Evolutionary conservation across 2,888 invertebrate species (phyloP), one percentile per base, ranked within the genome.

Genomic region (Shargacucullia verbasci): DNA sequence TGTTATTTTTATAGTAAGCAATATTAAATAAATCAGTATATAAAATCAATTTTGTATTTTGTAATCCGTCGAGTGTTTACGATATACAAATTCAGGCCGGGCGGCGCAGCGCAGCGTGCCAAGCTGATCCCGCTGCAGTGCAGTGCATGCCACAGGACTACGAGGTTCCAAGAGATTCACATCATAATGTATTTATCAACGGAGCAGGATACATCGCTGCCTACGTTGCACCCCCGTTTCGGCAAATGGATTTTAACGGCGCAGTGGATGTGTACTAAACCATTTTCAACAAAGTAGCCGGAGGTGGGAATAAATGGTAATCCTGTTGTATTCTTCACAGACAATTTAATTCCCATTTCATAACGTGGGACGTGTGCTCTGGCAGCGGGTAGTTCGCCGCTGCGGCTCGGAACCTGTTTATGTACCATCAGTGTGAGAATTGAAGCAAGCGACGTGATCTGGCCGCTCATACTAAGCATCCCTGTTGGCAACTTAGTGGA

Each of bases 331-430:
- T 85, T 87, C 84, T 88, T 88, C 87, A 89, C 87, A 88, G 89
- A 83, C 87, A 89, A 90, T 90, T 89, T 88, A 89, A 89, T 86
- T 88, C 86, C 82, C 80, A 87, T 90, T 88, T 88, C 86, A 88
- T 84, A 87, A 85, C 80, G 82, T 79, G 78, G 79, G 73, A 79
- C 80, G 83, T 83, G 82, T 78, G 77, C 68, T 76, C 67, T 61
- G 76, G 72, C 76, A 66, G 70, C 70, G 49, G 46, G 34, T 41
- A 44, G 56, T 47, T 46, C 27, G 46, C 33, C 56, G 72, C 70
- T 62, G 61, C 61, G 59, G 70, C 50, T 59, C 31, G 56, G 45
- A 64, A 53, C 60, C 75, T 72, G 75, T 67, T 76, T 76, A 67
- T 64, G 59, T 73, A 77, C 71, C 73, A 82, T 82, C 83, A 81